Base-by-base conservation (phyloP, 2,888 invertebrate species). In the Litoditis marina region DNA sequence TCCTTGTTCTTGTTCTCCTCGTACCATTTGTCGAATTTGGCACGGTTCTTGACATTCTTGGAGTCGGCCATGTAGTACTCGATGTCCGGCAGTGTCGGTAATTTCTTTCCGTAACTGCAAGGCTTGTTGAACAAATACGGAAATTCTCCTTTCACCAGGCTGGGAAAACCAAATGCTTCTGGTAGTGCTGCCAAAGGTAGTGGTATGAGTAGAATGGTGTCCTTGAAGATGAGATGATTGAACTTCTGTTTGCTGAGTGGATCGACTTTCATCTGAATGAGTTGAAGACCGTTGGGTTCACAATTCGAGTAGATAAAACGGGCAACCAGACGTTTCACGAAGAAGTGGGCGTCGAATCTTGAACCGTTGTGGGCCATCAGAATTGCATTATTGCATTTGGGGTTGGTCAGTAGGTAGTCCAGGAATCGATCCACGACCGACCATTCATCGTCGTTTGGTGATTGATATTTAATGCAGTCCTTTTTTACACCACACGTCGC, bases 81-180 rank as follows among this genome's bases (percentile, higher is more conserved):
- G 8, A 16, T 13, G n/a, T 13, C 16, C 8, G 49, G 49, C 16
- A 16, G 22, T 13, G 16, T 13, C 11, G 49, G 49, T 11, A 49
- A 22, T 16, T 11, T 22, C 11, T 16, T 22, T 49, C 49, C 49
- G n/a, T 49, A 49, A 19, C n/a, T 49, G 22, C 13, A 16, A 11
- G 49, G 49, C 13, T 49, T 13, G n/a, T 49, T 49, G n/a, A 49
- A 49, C 16, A 49, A 19, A 22, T 49, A 49, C n/a, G 49, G 49
- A 49, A 49, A 49, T 49, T 49, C 49, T 16, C 49, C 49, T 22
- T 49, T 49, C 8, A 8, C 11, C 11, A 49, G 11, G 22, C n/a
- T 22, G 8, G 49, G 22, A 11, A 49, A 13, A 22, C n/a, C 49
- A 49, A 49, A 49, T 16, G 49, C 49, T 22, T 49, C n/a, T 22